phyloP scores from a whole-genome alignment of 1,140 invertebrate genomes.

The Aphelinus certus region DNA sequence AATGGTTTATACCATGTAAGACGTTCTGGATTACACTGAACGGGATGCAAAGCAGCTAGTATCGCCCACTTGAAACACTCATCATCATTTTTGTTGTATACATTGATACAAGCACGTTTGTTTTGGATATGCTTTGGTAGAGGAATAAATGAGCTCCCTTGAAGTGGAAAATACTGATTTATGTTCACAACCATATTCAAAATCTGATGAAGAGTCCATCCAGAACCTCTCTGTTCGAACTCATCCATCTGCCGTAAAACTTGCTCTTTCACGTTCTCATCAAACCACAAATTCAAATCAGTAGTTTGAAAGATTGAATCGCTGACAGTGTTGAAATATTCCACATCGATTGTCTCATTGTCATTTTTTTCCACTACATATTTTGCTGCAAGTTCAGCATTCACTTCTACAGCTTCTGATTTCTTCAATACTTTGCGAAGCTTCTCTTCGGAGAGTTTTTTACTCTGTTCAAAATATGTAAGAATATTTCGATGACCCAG shows the following conservation, averaged over 20 bases:
- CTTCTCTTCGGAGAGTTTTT: neutral
- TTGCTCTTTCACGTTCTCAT: neutral
- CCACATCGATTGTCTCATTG: neutral
- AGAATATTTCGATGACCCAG: neutral
- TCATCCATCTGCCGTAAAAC: conserved; percentile 17
- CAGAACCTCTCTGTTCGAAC: conserved; percentile 22
- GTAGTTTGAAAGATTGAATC: neutral
- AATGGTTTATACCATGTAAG: neutral
- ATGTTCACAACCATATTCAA: conserved; percentile 5
- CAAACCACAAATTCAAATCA: conserved; percentile 9
- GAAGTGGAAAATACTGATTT: conserved; percentile 18
- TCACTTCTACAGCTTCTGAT: neutral
- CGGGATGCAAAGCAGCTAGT: neutral
- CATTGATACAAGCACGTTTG: neutral
- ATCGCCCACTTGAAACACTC: conserved; percentile 17
- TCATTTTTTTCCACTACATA: neutral
- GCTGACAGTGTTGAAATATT: neutral
- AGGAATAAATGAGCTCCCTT: conserved; percentile 24
- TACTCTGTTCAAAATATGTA: neutral
- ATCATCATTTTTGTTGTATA: conserved; percentile 1
- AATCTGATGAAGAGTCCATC: conserved; percentile 18
- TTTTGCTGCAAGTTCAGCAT: conserved; percentile 1
- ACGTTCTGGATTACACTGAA: neutral
- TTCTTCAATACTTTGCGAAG: neutral
- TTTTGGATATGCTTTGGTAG: neutral